These are phyloP conservation scores for Ricordea florida DNA, from an alignment of 92 coral and sea anemone genomes.

Conservation along the genomic window DNA sequence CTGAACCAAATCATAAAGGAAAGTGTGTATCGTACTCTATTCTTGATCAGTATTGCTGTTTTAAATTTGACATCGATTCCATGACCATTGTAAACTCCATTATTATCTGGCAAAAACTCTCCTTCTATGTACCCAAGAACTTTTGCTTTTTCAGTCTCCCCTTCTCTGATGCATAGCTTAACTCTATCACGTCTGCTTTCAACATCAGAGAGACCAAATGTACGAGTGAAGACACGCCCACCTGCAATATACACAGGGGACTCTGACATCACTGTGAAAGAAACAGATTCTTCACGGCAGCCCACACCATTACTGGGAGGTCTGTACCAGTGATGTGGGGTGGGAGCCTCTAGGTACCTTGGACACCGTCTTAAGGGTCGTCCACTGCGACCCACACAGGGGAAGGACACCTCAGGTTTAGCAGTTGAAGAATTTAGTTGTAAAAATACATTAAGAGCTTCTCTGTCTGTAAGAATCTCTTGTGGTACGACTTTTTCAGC, in stretches of 20 bases:
- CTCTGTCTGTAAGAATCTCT: constrained; percentile 58
- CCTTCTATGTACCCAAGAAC: constrained; percentile 23
- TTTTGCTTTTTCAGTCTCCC: constrained; percentile 6
- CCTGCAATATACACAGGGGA: constrained; percentile 63
- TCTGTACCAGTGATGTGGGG: constrained; percentile 70
- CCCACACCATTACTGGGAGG: constrained; percentile 58
- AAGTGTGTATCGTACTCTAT: constrained; percentile 30
- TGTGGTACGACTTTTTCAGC: constrained; percentile 71
- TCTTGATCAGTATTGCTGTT: constrained; percentile 33
- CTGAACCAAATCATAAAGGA: constrained; percentile 33
- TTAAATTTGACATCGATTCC: constrained; percentile 30
- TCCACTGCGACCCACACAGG: constrained; percentile 48
- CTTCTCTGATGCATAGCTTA: constrained; percentile 24
- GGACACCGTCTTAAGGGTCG: constrained; percentile 54
- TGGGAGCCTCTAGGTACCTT: constrained; percentile 57
- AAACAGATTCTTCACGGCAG: constrained; percentile 54
- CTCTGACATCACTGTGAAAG: constrained; percentile 42
- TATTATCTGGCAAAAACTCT: constrained; percentile 24
- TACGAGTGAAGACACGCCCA: constrained; percentile 57
- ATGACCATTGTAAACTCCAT: constrained; percentile 33
- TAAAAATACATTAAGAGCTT: constrained; percentile 64
- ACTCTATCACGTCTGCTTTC: constrained; percentile 31
- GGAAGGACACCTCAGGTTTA: constrained; percentile 54
- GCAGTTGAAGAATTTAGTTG: constrained; percentile 28
- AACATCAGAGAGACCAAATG: constrained; percentile 31